Evolutionary conservation across 2,113 vertebrate genomes (phyloP).

Genomic region (Hippocampus guttulatus): DNA sequence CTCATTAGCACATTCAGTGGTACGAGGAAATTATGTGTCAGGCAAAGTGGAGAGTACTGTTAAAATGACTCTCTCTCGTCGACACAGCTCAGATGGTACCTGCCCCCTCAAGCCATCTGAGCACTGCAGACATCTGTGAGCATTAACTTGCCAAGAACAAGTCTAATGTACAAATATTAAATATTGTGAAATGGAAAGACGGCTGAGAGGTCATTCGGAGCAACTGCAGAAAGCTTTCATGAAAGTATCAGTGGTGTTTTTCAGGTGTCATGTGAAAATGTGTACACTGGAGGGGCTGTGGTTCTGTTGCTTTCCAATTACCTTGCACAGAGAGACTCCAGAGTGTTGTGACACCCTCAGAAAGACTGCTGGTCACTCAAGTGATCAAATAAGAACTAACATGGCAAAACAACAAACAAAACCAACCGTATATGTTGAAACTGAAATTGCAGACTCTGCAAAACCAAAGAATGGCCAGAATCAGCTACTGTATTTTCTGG

Average conservation of each 20-base stretch:
- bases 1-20: slow-evolving; percentile 68
- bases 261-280: slow-evolving; percentile 47
- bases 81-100: slow-evolving; percentile 72
- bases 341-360: slow-evolving; percentile 31
- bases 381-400: slow-evolving; percentile 11
- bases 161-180: slow-evolving; percentile 60
- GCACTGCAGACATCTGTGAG: slow-evolving; percentile 71
- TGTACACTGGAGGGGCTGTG: slow-evolving; percentile 30
- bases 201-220: slow-evolving; percentile 50
- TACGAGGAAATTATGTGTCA: slow-evolving; percentile 69
- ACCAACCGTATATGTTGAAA: not conserved
- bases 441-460: not conserved
- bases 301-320: slow-evolving; percentile 35
- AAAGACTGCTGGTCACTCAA: slow-evolving; percentile 17
- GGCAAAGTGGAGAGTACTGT: slow-evolving; percentile 64
- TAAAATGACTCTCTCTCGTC: slow-evolving; percentile 66
- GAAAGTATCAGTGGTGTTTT: slow-evolving; percentile 45
- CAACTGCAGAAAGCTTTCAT: slow-evolving; percentile 41
- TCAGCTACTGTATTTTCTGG: not conserved
- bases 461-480: not conserved
- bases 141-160: slow-evolving; percentile 67
- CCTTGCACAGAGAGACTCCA: slow-evolving; percentile 23
- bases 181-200: slow-evolving; percentile 56
- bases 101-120: slow-evolving; percentile 78
- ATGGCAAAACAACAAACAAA: slow-evolving; percentile 5